Base-by-base conservation (phyloP, 92 coral and sea anemone species). In the Umimayanthus chanpuru region DNA sequence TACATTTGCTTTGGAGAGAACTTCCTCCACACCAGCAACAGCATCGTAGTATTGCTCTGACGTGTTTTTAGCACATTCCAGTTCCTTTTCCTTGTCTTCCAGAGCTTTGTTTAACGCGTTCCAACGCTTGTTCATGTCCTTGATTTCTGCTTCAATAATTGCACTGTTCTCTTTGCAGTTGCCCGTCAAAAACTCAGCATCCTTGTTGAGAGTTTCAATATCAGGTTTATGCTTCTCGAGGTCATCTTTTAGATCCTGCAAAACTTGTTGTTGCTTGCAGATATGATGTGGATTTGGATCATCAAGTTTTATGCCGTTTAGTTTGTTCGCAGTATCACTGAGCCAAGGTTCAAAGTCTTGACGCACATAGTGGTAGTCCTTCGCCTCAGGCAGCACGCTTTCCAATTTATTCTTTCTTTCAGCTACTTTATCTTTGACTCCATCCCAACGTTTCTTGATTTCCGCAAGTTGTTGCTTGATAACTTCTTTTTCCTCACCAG, bases 361-460 rank as follows among this genome's bases (percentile, higher is more conserved):
- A 43, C 85, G 89, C 12, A 85, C 93, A 25, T 70, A 88, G 86
- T 93, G 86, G 84, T 92, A 94, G 14, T 93, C 93, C 74, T 91
- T 93, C 3, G 99, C 96, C 71, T 91, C 95, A 6, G 96, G 96
- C 1, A 97, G 85, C 64, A 97, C 96, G n/a, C 81, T 68, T 32
- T 90, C 81, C 4, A 97, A 84, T 28, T 73, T 71, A 44, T 87
- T 78, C 72, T 92, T 92, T 21, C 98, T 92, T 58, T 94, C 92
- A 15, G 64, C 55, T 8, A 95, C 96, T 77, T 89, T 94, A 12
- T 87, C 87, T 47, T 97, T 95, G 39, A 91, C 91, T 15, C 85
- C 79, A 56, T 93, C 91, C 99, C 99, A 97, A 38, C 96, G 95
- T 70, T 92, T 91, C 82, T 94, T 94, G 26, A 95, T 93, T 41